A percentile compares a stretch with the other conserved stretches of the same genome.
These are phyloP conservation scores for Coelopa pilipes DNA, from an alignment of 2,888 invertebrate species.

Conservation along the genomic window DNA sequence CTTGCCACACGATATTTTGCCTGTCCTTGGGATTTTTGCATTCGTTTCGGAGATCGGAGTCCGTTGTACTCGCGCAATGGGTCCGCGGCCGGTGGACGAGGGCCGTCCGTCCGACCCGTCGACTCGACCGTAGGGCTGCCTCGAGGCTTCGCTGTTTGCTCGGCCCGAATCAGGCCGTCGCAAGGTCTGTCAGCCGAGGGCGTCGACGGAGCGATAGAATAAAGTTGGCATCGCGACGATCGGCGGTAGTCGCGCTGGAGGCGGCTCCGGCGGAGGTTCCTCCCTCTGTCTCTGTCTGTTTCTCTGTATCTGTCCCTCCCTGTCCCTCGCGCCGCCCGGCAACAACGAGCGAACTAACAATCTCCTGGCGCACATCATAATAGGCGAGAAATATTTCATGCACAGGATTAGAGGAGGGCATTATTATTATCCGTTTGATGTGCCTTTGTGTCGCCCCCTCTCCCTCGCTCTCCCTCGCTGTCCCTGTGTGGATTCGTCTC, in stretches of 20 bases:
- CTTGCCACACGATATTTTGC: constrained; percentile 1
- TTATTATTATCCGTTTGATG: constrained; percentile 27
- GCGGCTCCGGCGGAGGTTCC: too few relatives aligned
- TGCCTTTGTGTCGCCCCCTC: not conserved
- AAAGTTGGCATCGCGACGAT: too few relatives aligned
- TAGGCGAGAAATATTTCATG: constrained; percentile 25
- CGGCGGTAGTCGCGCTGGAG: too few relatives aligned
- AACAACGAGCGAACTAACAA: not conserved
- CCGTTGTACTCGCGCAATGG: not conserved
- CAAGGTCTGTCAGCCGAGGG: too few relatives aligned
- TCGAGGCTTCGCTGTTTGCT: too few relatives aligned
- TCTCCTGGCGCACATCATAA: constrained; percentile 20
- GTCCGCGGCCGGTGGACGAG: too few relatives aligned
- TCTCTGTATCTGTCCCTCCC: not conserved
- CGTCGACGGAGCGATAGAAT: too few relatives aligned
- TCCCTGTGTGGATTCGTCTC: too few relatives aligned
- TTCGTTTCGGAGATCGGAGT: constrained; percentile 5
- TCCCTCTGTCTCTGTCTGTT: too few relatives aligned
- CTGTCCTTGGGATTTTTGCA: constrained; percentile 33
- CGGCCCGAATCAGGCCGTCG: too few relatives aligned
- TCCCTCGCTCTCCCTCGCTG: not conserved
- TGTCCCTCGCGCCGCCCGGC: not conserved
- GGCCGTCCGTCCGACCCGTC: too few relatives aligned
- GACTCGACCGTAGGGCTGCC: too few relatives aligned
- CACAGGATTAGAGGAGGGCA: constrained; percentile 17